These are phyloP conservation scores for Manis crassicaudata DNA, from an alignment of 2,797 vertebrate species.

Conservation along the genomic window DNA sequence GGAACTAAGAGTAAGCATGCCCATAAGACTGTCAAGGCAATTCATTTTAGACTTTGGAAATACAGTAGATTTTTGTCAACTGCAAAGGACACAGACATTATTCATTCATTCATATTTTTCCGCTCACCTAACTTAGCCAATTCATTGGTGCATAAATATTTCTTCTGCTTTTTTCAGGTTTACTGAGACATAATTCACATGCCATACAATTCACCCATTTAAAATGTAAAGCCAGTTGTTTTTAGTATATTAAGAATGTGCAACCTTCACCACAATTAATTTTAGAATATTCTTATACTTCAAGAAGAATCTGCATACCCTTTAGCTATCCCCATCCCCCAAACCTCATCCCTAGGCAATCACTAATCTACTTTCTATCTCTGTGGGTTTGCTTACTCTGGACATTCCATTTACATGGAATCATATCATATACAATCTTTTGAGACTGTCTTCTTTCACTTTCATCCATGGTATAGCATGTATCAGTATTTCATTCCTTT, in stretches of 20 bases:
- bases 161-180: background rate
- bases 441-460: background rate
- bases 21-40: background rate
- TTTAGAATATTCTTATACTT: background rate
- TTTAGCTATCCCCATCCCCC: background rate
- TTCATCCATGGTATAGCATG: background rate
- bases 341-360: background rate
- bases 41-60: constrained; percentile 42
- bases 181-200: background rate
- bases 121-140: background rate
- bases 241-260: background rate
- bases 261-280: background rate
- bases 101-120: background rate
- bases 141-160: background rate
- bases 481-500: background rate
- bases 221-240: constrained; percentile 27
- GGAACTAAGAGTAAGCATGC: background rate
- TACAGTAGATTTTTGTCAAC: constrained; percentile 11
- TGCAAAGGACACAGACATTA: background rate
- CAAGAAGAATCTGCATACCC: background rate
- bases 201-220: background rate
- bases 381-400: background rate
- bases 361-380: background rate
- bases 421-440: background rate
- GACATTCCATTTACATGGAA: background rate